phyloP scores from a whole-genome alignment of 2,797 vertebrate species.

The Karalla daura region DNA sequence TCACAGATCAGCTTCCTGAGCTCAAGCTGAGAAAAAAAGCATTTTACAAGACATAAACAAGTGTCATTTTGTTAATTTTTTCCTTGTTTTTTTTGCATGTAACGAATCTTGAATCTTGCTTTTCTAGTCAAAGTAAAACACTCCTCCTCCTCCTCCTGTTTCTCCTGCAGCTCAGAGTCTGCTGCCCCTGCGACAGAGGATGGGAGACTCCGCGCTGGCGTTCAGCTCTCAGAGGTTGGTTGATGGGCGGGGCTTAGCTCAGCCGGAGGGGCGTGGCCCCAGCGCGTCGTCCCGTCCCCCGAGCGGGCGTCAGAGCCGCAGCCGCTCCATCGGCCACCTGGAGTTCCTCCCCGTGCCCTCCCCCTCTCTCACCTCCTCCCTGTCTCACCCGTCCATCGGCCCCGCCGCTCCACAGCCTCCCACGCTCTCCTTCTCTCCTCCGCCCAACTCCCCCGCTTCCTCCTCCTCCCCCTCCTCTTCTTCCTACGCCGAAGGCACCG shows the following conservation, averaged over 20 bases:
- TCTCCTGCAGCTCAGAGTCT: constrained; percentile 85
- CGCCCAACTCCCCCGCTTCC: constrained; percentile 26
- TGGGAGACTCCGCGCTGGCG: constrained; percentile 83
- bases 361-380: constrained; percentile 73
- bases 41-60: neutral
- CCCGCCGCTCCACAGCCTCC: constrained; percentile 12
- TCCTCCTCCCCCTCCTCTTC: constrained; percentile 7
- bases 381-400: constrained; percentile 71
- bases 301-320: constrained; percentile 85
- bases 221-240: constrained; percentile 95
- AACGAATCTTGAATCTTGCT: neutral
- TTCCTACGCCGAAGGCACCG: constrained; percentile 32
- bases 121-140: constrained; percentile 44
- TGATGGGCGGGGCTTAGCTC: constrained; percentile 77
- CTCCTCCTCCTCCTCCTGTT: neutral
- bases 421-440: constrained; percentile 36
- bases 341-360: constrained; percentile 74
- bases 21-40: neutral
- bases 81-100: neutral
- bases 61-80: neutral
- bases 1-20: neutral
- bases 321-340: constrained; percentile 87
- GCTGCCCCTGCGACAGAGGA: constrained; percentile 86
- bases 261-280: constrained; percentile 47
- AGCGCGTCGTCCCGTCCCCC: constrained; percentile 33